phyloP scores from a whole-genome alignment of 2,113 vertebrate species.

The Muntiacus reevesi region DNA sequence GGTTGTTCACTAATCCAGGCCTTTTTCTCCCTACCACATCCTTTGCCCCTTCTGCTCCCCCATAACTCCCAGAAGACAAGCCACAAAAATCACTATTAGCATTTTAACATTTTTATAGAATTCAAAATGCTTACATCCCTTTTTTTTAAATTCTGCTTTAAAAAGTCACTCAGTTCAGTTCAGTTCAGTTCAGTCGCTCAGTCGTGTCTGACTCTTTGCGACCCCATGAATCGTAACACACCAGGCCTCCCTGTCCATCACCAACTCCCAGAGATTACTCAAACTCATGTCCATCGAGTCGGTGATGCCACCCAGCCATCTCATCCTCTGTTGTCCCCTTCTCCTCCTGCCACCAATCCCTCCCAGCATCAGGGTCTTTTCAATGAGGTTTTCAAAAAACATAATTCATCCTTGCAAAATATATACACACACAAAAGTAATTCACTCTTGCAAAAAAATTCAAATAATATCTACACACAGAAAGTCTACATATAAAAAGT shows the following conservation, averaged over 20 bases:
- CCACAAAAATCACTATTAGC: background rate
- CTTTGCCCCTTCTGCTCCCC: background rate
- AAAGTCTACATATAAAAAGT: background rate
- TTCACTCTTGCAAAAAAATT: background rate
- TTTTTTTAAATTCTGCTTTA: background rate
- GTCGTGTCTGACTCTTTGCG: no score
- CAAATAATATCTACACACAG: background rate
- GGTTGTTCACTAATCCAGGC: background rate
- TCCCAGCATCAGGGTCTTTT: no score
- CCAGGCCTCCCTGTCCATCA: no score
- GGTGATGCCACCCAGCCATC: no score
- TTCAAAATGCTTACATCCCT: background rate
- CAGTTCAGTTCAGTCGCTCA: no score
- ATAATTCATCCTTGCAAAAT: background rate
- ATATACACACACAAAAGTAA: background rate
- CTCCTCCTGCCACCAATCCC: no score
- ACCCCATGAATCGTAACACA: no score
- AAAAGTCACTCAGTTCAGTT: background rate
- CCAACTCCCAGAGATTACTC: no score
- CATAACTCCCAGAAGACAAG: background rate
- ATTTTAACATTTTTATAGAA: background rate
- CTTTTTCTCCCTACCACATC: background rate
- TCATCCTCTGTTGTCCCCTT: no score
- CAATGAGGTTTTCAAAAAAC: background rate
- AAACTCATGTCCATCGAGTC: no score